phyloP scores from a whole-genome alignment of 2,113 vertebrate species.

The Heterotilapia buettikoferi region DNA sequence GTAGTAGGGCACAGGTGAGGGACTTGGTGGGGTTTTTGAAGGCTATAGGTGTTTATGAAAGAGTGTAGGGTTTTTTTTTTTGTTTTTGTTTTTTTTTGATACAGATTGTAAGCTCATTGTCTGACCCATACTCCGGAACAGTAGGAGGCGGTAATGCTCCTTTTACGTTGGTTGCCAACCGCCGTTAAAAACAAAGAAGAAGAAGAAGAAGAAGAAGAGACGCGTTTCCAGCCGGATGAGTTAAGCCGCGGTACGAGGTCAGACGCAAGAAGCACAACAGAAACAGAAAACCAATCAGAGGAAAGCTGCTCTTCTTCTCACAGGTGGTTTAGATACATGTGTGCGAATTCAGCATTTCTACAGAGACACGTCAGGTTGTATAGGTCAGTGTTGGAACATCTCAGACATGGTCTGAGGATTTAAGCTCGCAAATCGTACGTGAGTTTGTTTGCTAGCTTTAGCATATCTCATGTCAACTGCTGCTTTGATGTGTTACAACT shows the following conservation, averaged over 20 bases:
- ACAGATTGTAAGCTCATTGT: too few species aligned
- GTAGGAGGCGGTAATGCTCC: too few species aligned
- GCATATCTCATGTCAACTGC: neutral
- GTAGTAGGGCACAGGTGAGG: too few species aligned
- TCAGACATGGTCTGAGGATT: neutral
- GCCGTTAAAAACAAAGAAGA: too few species aligned
- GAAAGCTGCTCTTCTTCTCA: neutral
- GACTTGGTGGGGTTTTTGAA: too few species aligned
- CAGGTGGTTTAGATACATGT: neutral
- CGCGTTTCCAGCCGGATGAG: slow-evolving; percentile 40
- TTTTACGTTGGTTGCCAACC: too few species aligned
- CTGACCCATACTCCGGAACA: too few species aligned
- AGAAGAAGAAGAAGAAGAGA: too few species aligned
- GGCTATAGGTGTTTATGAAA: too few species aligned
- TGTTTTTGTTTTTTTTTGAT: too few species aligned
- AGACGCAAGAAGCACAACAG: neutral
- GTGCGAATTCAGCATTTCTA: neutral
- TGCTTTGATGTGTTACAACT: neutral
- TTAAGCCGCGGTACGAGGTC: neutral
- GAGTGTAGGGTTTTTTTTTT: too few species aligned
- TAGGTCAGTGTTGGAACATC: neutral
- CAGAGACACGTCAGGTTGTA: neutral
- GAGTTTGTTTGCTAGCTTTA: neutral
- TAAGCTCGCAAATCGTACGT: neutral
- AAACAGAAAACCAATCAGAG: neutral